Evolutionary conservation across 2,797 vertebrate genomes (phyloP).

Genomic region (Valencia hispanica): DNA sequence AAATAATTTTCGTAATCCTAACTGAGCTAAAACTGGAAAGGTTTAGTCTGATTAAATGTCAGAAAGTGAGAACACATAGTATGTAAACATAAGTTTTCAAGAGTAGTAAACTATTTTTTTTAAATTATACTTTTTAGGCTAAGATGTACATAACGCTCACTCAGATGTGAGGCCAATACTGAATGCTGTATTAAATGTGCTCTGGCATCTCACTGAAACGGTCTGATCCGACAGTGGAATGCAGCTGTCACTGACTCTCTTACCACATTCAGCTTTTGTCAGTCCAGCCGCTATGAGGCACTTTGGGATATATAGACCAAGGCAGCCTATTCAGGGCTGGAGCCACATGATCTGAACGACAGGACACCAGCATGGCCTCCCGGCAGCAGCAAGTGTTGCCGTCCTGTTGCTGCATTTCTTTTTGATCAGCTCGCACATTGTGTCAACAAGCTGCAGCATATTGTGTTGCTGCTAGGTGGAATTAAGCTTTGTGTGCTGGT

Average conservation of each 20-base stretch:
- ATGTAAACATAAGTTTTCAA: not conserved
- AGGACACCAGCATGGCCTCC: constrained; percentile 2
- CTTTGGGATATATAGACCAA: constrained; percentile 7
- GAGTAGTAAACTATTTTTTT: not conserved
- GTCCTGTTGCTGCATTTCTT: constrained; percentile 55
- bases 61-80: no score
- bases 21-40: not conserved
- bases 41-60: not conserved
- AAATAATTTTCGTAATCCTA: not conserved
- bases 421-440: constrained; percentile 75
- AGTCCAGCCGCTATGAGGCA: constrained; percentile 14
- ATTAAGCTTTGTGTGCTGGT: constrained; percentile 77
- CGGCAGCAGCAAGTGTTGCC: constrained; percentile 26
- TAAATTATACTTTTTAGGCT: not conserved
- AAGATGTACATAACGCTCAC: not conserved
- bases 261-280: constrained; percentile 20
- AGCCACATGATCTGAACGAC: constrained; percentile 11
- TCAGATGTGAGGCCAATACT: not conserved
- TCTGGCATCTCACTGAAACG: not conserved
- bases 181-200: not conserved
- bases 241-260: no score
- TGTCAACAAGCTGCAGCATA: constrained; percentile 72
- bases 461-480: constrained; percentile 77
- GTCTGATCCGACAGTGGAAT: not conserved
- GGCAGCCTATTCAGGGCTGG: not conserved